A percentile compares a stretch with the other conserved stretches of the same genome.
phyloP scores from a whole-genome alignment of 2,888 invertebrate species.

The Steromphala cineraria region DNA sequence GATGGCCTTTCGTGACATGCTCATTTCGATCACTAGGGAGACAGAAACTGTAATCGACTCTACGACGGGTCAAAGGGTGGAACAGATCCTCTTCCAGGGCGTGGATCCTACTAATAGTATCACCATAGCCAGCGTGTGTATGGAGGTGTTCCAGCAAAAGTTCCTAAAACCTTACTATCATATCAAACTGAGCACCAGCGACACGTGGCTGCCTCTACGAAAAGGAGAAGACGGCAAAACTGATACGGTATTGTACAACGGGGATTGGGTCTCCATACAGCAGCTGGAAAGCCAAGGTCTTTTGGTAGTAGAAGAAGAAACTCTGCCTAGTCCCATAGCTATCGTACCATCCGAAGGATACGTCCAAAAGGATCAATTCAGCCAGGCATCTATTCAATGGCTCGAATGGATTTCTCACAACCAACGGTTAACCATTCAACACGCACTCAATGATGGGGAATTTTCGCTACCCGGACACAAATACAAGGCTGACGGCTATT shows the following conservation, averaged over 20 bases:
- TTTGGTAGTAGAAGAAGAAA: neutral
- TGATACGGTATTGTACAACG: neutral
- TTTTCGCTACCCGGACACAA: neutral
- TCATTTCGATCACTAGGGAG: constrained; percentile 30
- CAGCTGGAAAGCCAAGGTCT: neutral
- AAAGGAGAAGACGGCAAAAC: neutral
- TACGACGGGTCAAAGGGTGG: neutral
- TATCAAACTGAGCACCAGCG: neutral
- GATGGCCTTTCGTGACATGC: constrained; percentile 30
- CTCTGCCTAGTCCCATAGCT: neutral
- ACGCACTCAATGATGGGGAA: neutral
- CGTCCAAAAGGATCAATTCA: neutral
- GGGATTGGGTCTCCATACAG: neutral
- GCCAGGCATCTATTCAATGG: neutral
- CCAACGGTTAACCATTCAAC: neutral
- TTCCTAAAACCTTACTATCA: neutral
- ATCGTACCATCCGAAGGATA: neutral
- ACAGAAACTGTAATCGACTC: neutral
- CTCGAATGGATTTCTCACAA: neutral
- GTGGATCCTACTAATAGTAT: constrained; percentile 13
- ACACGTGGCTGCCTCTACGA: neutral
- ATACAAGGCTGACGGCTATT: neutral
- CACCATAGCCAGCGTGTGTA: neutral
- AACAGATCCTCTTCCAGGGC: neutral
- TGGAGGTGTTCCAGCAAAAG: neutral